Evolutionary conservation across 2,113 vertebrate species (phyloP).

Genomic region (Ptilorrhoa leucosticta): DNA sequence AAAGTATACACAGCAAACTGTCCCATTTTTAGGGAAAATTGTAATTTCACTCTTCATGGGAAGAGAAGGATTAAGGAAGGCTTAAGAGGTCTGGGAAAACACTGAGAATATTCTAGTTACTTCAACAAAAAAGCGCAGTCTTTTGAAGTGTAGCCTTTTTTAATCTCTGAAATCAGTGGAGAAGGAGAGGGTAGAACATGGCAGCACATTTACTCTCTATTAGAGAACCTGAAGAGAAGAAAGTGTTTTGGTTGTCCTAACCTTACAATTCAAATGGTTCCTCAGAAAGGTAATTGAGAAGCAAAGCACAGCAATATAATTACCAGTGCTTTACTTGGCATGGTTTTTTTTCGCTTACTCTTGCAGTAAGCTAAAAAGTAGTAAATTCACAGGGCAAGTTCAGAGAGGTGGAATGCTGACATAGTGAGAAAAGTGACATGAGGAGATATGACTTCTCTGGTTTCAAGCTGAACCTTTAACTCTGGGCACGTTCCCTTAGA

Average conservation of each 20-base stretch:
- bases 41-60: not conserved
- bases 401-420: not conserved
- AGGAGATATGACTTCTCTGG: not conserved
- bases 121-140: not conserved
- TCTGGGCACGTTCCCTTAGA: not conserved
- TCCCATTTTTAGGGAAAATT: not conserved
- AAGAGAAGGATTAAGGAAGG: not conserved
- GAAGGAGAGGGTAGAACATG: not conserved
- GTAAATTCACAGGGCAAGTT: not conserved
- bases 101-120: not conserved
- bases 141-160: not conserved
- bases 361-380: not conserved
- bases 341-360: not conserved
- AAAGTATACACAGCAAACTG: not conserved
- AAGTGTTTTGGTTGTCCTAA: not conserved
- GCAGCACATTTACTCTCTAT: not conserved
- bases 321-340: not conserved
- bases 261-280: not conserved
- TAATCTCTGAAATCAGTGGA: not conserved
- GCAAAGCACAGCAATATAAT: not conserved
- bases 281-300: not conserved
- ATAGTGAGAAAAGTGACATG: not conserved
- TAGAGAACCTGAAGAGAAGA: not conserved
- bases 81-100: not conserved
- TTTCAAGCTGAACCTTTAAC: not conserved